Conservation (phyloP, 2,113 vertebrate species). For the Opisthocomus hoazin region DNA sequence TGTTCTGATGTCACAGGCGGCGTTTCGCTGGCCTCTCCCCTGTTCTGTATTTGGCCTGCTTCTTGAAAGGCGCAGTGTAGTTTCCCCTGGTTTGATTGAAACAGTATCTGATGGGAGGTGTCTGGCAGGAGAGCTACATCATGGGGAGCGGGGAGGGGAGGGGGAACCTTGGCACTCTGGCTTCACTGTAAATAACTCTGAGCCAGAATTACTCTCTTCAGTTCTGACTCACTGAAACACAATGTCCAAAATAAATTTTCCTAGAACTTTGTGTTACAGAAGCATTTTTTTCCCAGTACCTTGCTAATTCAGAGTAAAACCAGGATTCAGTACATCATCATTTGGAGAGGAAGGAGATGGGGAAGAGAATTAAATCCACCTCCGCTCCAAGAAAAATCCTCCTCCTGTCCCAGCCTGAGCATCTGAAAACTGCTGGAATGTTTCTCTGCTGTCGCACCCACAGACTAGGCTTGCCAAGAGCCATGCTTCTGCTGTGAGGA, state of each 20-base stretch:
- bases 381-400: background rate
- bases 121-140: background rate
- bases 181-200: background rate
- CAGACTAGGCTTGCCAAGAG: background rate
- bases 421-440: background rate
- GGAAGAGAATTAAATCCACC: background rate
- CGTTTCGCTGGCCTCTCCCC: background rate
- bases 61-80: background rate
- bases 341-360: background rate
- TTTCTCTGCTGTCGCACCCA: background rate
- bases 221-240: background rate
- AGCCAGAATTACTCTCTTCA: background rate
- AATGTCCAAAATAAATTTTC: background rate
- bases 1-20: background rate
- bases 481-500: rapidly evolving
- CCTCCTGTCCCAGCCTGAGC: background rate
- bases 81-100: background rate
- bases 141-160: background rate
- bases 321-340: background rate
- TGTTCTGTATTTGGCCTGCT: background rate
- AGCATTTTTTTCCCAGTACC: background rate
- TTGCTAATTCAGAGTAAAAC: background rate
- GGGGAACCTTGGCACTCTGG: background rate
- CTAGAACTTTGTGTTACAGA: background rate
- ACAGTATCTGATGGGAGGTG: background rate